Evolutionary conservation across 2,888 invertebrate genomes (phyloP).

Genomic region (Halictus ligatus): DNA sequence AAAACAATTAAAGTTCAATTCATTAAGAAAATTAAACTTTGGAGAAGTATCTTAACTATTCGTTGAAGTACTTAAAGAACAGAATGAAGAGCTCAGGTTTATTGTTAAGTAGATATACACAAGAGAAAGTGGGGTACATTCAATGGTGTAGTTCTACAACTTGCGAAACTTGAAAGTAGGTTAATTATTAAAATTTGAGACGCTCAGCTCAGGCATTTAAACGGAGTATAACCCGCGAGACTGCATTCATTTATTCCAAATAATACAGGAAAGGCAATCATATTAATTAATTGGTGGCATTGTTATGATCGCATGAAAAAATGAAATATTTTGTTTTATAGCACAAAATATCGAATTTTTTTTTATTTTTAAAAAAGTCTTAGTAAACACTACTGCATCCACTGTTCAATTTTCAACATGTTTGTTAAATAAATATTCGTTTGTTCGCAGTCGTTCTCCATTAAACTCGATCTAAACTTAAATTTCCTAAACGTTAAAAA

Average conservation of each 20-base stretch:
- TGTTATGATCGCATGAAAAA: neutral
- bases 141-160: neutral
- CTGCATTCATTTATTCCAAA: neutral
- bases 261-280: neutral
- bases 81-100: neutral
- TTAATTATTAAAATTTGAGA: conserved; percentile 5
- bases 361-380: neutral
- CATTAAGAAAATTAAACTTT: neutral
- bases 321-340: neutral
- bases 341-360: neutral
- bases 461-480: neutral
- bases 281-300: neutral
- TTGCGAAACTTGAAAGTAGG: conserved; percentile 5
- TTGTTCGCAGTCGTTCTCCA: neutral
- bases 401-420: neutral
- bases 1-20: neutral
- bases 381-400: too few species aligned
- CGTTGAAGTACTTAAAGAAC: neutral
- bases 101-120: neutral
- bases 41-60: neutral
- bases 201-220: neutral
- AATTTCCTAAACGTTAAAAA: neutral
- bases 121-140: neutral
- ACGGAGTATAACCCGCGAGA: too few species aligned
- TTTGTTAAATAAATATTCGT: neutral